phyloP scores from a whole-genome alignment of 92 coral and sea anemone genomes.

The Pocillopora meandrina region DNA sequence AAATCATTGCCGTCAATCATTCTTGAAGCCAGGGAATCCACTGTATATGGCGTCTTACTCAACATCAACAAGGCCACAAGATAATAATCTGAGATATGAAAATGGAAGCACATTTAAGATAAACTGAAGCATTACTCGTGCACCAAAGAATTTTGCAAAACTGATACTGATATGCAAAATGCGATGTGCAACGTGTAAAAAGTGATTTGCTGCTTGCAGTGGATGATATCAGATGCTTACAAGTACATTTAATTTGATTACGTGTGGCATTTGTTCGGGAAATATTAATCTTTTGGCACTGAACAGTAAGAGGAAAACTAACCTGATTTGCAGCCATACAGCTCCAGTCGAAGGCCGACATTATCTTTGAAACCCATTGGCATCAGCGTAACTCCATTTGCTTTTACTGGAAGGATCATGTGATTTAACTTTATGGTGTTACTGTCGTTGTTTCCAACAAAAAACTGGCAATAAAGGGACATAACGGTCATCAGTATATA shows the following conservation, averaged over 20 bases:
- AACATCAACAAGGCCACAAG: constrained; percentile 60
- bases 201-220: too few relatives aligned
- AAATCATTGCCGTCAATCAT: neutral
- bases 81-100: constrained; percentile 46
- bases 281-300: too few relatives aligned
- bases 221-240: too few relatives aligned
- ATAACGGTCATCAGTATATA: neutral
- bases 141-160: neutral
- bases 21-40: constrained; percentile 31
- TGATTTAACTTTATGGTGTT: constrained; percentile 37
- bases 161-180: neutral
- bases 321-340: constrained; percentile 71
- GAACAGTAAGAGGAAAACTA: neutral
- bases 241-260: too few relatives aligned
- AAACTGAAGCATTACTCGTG: neutral
- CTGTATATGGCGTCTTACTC: constrained; percentile 39
- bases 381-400: constrained; percentile 47
- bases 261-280: too few relatives aligned
- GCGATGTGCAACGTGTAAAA: too few relatives aligned
- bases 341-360: constrained; percentile 67
- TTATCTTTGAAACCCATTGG: constrained; percentile 30
- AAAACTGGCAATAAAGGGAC: constrained; percentile 20
- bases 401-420: constrained; percentile 52
- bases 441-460: constrained; percentile 51
- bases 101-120: neutral